Conservation (phyloP, 2,888 invertebrate genomes). For the Fragum sueziense region DNA sequence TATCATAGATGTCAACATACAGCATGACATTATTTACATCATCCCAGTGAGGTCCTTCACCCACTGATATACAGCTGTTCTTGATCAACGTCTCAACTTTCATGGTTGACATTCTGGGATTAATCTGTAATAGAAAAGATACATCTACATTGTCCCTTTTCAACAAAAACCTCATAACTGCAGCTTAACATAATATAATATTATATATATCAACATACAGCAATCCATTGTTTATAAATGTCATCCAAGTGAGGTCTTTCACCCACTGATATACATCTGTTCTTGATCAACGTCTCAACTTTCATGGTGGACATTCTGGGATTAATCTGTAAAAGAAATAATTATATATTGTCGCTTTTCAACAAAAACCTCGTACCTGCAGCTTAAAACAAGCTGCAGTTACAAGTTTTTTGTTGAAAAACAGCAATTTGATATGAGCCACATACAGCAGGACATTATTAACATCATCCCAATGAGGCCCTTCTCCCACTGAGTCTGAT, state of each 20-base stretch:
- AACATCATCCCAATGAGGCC: slow-evolving; percentile 80
- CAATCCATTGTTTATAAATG: slow-evolving; percentile 66
- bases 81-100: slow-evolving; percentile 67
- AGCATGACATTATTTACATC: slow-evolving; percentile 68
- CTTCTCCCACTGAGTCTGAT: slow-evolving; percentile 75
- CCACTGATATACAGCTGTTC: slow-evolving; percentile 65
- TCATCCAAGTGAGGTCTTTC: slow-evolving; percentile 81
- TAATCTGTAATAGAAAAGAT: too few species aligned
- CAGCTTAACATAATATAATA: too few species aligned
- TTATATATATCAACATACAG: slow-evolving; percentile 75
- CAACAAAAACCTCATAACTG: too few species aligned
- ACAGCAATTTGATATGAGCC: too few species aligned
- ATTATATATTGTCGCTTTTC: too few species aligned
- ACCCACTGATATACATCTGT: slow-evolving; percentile 67
- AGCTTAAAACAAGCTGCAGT: too few species aligned
- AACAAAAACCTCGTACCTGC: too few species aligned
- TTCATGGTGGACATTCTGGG: slow-evolving; percentile 1
- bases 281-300: slow-evolving; percentile 69
- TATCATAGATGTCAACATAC: slow-evolving; percentile 74
- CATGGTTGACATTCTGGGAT: too few species aligned
- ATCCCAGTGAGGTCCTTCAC: slow-evolving; percentile 82
- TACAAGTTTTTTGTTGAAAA: too few species aligned
- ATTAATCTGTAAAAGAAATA: too few species aligned
- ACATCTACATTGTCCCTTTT: too few species aligned
- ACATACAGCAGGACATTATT: slow-evolving; percentile 74